Percentiles rank a stretch among this genome's conserved stretches.
Evolutionary conservation across 2,888 invertebrate species (phyloP).

Genomic region (Hermaeophaga mercurialis): DNA sequence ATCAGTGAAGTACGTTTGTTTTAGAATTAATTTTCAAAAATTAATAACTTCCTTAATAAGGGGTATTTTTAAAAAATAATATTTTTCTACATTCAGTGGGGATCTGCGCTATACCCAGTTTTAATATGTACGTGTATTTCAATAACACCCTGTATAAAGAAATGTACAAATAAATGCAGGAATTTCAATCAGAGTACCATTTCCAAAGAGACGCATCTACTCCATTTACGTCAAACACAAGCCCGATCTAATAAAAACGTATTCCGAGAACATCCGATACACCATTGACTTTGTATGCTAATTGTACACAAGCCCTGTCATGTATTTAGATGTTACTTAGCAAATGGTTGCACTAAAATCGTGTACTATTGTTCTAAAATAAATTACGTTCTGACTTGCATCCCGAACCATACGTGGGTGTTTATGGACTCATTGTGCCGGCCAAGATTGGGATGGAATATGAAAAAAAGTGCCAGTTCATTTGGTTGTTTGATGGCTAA

Average conservation of each 20-base stretch:
- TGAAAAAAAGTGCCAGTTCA: conserved; percentile 26
- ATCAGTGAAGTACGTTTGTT: too few relatives aligned
- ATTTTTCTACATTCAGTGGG: too few relatives aligned
- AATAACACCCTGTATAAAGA: too few relatives aligned
- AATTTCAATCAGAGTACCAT: conserved; percentile 17
- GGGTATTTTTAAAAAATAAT: too few relatives aligned
- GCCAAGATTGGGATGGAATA: conserved; percentile 39
- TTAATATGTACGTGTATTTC: too few relatives aligned
- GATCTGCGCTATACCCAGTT: too few relatives aligned
- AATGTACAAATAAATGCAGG: neutral
- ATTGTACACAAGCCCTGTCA: conserved; percentile 57
- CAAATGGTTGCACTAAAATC: conserved; percentile 57
- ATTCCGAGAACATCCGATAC: conserved; percentile 36
- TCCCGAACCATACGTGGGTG: conserved; percentile 50
- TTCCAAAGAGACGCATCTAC: conserved; percentile 19
- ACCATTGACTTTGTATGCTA: conserved; percentile 54
- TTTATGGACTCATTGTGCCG: conserved; percentile 54
- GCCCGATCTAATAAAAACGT: conserved; percentile 29
- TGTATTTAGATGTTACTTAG: conserved; percentile 57
- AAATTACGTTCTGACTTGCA: conserved; percentile 54
- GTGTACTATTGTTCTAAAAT: conserved; percentile 58
- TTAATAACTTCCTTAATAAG: too few relatives aligned
- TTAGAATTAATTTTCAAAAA: too few relatives aligned
- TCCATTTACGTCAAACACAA: conserved; percentile 29
- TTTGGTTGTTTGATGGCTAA: conserved; percentile 25